Evolutionary conservation across 2,113 vertebrate genomes (phyloP), one percentile per base, ranked within the genome.

Genomic region (Himantopus leucocephalus): DNA sequence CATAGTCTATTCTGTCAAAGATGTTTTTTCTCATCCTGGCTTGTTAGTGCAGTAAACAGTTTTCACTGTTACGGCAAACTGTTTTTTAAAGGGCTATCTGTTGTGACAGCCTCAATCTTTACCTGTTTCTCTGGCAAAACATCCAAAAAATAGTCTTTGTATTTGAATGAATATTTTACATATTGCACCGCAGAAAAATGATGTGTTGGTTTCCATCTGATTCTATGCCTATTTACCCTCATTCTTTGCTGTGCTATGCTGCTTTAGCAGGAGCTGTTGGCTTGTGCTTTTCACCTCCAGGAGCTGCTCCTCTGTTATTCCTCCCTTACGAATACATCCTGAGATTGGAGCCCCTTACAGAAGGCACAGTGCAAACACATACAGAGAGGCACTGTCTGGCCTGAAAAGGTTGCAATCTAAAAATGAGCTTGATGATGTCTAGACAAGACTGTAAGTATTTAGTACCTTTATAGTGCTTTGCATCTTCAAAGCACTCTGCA

Each of bases 401-500:
- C 91, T 91, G 77, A 52, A 87, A 87, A 92, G 89, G 94, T n/a
- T 97, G 86, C 74, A 50, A 8, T 85, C 86, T 92, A 35, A 88
- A 95, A 96, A 90, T 73, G 84, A 92, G 89, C 87, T 56, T 88
- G 94, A 92, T 87, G 92, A 75, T 96, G 92, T 95, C 96, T 96
- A 94, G 91, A 96, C 95, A 97, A 91, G 96, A 94, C 93, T 77
- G n/a, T 86, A 90, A 91, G 94, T 70, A 75, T 88, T 95, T 96
- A 95, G 94, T 90, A 93, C 89, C 95, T 97, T 92, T 81, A 82
- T 60, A 76, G 79, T 45, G 85, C 90, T 97, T 94, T 96, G 75
- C 74, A 91, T 88, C 92, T 97, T 95, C 94, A 96, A 95, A 97
- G 96, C 86, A 37, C 84, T 86, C 78, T 75, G 91, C 76, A 91